A percentile compares a stretch with the other conserved stretches of the same genome.
phyloP scores from a whole-genome alignment of 1,140 invertebrate species.

The Neelides sp. region DNA sequence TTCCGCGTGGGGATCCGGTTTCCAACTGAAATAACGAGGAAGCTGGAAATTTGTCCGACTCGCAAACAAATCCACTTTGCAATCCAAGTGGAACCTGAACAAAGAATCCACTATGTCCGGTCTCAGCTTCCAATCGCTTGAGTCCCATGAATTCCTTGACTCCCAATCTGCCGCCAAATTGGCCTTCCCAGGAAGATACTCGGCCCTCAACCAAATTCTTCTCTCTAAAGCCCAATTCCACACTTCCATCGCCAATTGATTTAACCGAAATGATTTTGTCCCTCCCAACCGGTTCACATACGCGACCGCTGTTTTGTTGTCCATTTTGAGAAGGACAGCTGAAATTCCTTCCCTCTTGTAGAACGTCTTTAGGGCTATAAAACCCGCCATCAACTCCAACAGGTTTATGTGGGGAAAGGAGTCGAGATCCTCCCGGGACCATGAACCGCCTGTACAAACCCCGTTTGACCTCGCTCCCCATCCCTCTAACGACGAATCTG shows the following conservation, averaged over 20 bases:
- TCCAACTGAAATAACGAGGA: constrained; percentile 11
- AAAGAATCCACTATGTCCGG: neutral
- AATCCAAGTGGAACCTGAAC: neutral
- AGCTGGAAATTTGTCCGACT: constrained; percentile 5
- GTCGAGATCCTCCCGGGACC: neutral
- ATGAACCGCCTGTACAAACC: neutral
- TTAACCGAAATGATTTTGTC: neutral
- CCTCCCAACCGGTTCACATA: neutral
- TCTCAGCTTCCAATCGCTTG: neutral
- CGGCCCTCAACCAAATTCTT: neutral
- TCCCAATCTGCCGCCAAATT: neutral
- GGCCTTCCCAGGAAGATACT: constrained; percentile 2
- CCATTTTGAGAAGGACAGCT: neutral
- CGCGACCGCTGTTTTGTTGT: neutral
- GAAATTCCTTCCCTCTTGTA: neutral
- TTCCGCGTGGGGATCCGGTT: constrained; percentile 1
- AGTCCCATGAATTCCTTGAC: neutral
- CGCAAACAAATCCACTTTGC: constrained; percentile 17
- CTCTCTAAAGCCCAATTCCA: neutral
- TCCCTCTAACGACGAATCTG: constrained; percentile 1
- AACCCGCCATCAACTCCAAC: constrained; percentile 8
- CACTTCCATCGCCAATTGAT: neutral
- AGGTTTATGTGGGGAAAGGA: constrained; percentile 11
- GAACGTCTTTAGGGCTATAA: constrained; percentile 2
- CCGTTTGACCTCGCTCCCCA: neutral